phyloP scores from a whole-genome alignment of 2,888 invertebrate genomes.

The Aspidiotus rigidus region DNA sequence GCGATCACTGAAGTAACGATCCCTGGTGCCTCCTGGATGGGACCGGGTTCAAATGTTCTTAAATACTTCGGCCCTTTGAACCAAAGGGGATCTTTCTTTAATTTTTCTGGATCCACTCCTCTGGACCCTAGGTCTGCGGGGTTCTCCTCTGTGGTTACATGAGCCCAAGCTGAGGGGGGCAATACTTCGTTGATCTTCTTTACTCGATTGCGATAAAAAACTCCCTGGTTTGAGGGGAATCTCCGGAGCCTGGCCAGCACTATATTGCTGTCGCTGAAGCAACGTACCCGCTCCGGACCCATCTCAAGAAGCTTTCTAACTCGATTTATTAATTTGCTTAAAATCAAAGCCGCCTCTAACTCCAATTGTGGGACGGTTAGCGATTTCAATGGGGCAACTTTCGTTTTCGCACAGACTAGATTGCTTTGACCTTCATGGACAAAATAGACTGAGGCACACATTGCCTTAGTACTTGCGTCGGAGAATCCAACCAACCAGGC shows the following conservation, averaged over 20 bases:
- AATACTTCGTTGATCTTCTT: too few relatives aligned
- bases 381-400: conserved; percentile 40
- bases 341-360: conserved; percentile 38
- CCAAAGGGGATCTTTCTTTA: not conserved
- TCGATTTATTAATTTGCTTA: conserved; percentile 34
- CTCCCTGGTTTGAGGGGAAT: too few relatives aligned
- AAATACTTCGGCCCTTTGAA: not conserved
- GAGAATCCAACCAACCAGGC: not conserved
- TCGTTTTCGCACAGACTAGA: conserved; percentile 39
- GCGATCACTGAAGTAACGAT: too few relatives aligned
- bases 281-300: not conserved
- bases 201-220: too few relatives aligned
- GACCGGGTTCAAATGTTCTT: not conserved
- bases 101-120: not conserved
- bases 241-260: too few relatives aligned
- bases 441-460: not conserved
- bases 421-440: not conserved
- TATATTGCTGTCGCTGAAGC: not conserved
- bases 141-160: too few relatives aligned
- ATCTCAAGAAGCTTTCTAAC: conserved; percentile 17
- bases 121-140: conserved; percentile 12
- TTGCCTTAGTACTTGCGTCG: not conserved
- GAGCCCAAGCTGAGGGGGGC: too few relatives aligned
- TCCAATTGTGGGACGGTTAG: conserved; percentile 38
- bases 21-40: too few relatives aligned